A percentile compares a stretch with the other conserved stretches of the same genome.
These are phyloP conservation scores for Volucella bombylans DNA, from an alignment of 2,888 invertebrate genomes.

Conservation along the genomic window DNA sequence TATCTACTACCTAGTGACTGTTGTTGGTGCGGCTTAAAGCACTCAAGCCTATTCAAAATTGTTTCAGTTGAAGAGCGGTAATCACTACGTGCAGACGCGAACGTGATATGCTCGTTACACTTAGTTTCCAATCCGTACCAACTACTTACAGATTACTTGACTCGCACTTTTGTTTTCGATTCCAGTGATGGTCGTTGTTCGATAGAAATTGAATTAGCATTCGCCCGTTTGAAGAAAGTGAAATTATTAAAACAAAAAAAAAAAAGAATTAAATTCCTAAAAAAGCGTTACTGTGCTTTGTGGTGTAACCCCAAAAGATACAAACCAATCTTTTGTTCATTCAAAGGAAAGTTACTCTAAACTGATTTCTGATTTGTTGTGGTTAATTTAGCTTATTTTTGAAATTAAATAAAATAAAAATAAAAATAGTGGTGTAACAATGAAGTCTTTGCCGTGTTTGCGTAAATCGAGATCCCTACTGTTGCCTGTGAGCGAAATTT, in stretches of 20 bases:
- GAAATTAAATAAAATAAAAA: neutral
- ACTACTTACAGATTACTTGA: neutral
- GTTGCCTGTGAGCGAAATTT: conserved; percentile 51
- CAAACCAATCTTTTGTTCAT: conserved; percentile 1
- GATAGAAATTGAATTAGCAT: conserved; percentile 55
- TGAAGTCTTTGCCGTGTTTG: conserved; percentile 60
- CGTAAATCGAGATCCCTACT: conserved; percentile 49
- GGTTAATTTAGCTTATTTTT: conserved; percentile 13
- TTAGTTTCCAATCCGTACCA: neutral
- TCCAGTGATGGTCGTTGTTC: conserved; percentile 18
- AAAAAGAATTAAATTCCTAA: conserved; percentile 31
- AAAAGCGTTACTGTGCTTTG: conserved; percentile 1
- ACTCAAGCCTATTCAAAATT: conserved; percentile 46
- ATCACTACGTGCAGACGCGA: conserved; percentile 52
- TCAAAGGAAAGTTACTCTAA: conserved; percentile 13
- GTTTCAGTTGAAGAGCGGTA: conserved; percentile 62
- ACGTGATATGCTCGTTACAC: conserved; percentile 13
- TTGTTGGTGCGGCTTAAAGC: conserved; percentile 43
- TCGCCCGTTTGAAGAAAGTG: conserved; percentile 55
- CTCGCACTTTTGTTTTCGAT: neutral
- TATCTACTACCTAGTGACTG: neutral
- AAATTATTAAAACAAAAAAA: conserved; percentile 44
- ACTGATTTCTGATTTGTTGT: neutral
- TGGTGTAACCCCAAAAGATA: conserved; percentile 21
- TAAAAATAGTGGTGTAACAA: neutral